Evolutionary conservation across 1,140 invertebrate genomes (phyloP), one percentile per base, ranked within the genome.

Genomic region (Drosophila arawakana): DNA sequence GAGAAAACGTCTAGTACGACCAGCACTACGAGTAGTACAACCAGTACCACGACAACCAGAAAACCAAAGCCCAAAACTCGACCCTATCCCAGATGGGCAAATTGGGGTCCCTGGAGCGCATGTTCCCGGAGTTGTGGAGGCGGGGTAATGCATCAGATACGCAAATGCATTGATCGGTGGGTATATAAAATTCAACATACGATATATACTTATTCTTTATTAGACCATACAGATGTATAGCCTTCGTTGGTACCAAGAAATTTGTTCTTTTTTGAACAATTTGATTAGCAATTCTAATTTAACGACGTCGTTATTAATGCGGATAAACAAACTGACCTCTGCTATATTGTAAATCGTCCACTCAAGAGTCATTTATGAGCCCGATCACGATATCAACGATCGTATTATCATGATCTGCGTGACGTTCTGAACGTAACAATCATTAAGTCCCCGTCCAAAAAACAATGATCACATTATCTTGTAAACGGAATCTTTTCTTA

Each of bases 121-220:
- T 98, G 97, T 91, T 97, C 96, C 1, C 93, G 97, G 34, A 95
- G 95, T 10, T 98, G 97, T 89, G 97, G 97, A 1, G 97, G 97
- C 15, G 97, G 97, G 21, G 96, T 98, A 0, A 94, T 95, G 47
- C 95, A 94, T 73, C 96, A 97, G 90, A 94, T 93, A 94, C 79
- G 75, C 30, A 91, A 91, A 58, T 92, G 91, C 62, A 83, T 92
- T 44, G 78, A 78, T 49, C 75, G 80, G 91, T 92, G 58, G 78
- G 89, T 84, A 49, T 15, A 54, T 9, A 34, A 52, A 34, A 72
- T 6, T 57, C n/a, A 21, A 9, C 9, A 35, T 43, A 43, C 18
- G 18, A 21, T 21, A 21, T n/a, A 50, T 44, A 65, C 34, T 13
- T 25, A 57, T 57, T 57, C 13, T 43, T 1, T 21, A 8, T 15